Conservation (phyloP, 2,888 invertebrate genomes). For the Diaprepes abbreviatus region DNA sequence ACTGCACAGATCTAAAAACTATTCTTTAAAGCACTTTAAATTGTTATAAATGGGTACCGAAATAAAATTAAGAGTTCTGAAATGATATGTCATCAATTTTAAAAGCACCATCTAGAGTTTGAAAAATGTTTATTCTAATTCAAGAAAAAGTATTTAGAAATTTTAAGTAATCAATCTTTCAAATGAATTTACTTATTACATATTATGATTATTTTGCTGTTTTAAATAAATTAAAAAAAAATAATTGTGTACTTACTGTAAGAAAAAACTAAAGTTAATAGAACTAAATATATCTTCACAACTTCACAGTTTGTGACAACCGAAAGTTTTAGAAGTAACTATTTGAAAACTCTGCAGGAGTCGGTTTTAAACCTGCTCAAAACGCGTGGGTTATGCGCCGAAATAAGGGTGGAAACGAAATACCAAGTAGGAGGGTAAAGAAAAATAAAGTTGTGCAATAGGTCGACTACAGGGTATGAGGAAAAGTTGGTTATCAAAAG, state of each 20-base stretch:
- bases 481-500: background rate
- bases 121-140: too few species aligned
- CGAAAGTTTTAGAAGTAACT: background rate
- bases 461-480: background rate
- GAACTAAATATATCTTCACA: background rate
- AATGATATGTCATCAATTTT: too few species aligned
- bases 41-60: too few species aligned
- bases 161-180: too few species aligned
- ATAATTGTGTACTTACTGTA: background rate
- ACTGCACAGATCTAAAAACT: too few species aligned
- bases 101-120: too few species aligned
- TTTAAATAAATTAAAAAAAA: too few species aligned
- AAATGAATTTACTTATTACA: too few species aligned
- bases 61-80: too few species aligned
- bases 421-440: background rate
- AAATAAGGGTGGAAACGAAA: conserved; percentile 3
- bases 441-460: background rate
- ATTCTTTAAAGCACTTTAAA: too few species aligned
- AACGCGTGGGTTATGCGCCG: conserved; percentile 25
- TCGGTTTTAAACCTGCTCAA: conserved; percentile 13
- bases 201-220: too few species aligned
- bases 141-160: too few species aligned
- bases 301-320: background rate
- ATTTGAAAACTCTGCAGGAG: background rate
- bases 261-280: background rate